These are phyloP conservation scores for Drosophila elegans DNA, from an alignment of 1,140 invertebrate species.

Conservation along the genomic window DNA sequence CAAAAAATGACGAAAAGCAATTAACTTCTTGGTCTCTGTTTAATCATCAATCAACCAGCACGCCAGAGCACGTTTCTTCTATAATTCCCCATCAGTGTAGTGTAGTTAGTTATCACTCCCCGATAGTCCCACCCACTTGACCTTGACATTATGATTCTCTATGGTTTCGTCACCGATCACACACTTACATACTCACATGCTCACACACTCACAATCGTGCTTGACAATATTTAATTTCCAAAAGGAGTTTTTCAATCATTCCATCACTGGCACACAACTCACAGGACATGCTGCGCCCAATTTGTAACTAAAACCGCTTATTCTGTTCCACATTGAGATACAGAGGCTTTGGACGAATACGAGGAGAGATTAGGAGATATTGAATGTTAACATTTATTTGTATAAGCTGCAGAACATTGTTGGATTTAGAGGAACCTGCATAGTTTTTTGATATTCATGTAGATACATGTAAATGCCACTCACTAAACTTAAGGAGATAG, in stretches of 20 bases:
- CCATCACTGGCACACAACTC: conserved; percentile 4
- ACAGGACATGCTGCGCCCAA: conserved; percentile 44
- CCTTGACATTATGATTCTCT: conserved; percentile 12
- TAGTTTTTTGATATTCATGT: conserved; percentile 71
- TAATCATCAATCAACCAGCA: conserved; percentile 43
- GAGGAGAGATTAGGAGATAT: conserved; percentile 50
- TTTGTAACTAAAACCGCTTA: conserved; percentile 45
- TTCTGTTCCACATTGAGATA: conserved; percentile 49
- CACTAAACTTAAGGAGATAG: conserved; percentile 51
- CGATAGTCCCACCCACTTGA: conserved; percentile 1
- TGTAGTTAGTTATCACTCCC: conserved; percentile 23
- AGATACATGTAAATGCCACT: conserved; percentile 68
- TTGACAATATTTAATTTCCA: conserved; percentile 78
- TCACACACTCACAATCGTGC: conserved; percentile 49
- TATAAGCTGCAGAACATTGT: conserved; percentile 60
- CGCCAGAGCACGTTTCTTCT: conserved; percentile 17
- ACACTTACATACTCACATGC: conserved; percentile 5
- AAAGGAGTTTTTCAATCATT: conserved; percentile 38
- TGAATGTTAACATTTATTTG: conserved; percentile 73
- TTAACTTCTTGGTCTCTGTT: conserved; percentile 52
- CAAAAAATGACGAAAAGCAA: conserved; percentile 63
- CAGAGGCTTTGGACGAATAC: conserved; percentile 41
- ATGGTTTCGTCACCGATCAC: conserved; percentile 22
- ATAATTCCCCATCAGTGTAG: conserved; percentile 13
- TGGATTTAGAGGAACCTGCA: conserved; percentile 57